These are phyloP conservation scores for Chaenocephalus aceratus DNA, from an alignment of 2,113 vertebrate species.

Conservation along the genomic window DNA sequence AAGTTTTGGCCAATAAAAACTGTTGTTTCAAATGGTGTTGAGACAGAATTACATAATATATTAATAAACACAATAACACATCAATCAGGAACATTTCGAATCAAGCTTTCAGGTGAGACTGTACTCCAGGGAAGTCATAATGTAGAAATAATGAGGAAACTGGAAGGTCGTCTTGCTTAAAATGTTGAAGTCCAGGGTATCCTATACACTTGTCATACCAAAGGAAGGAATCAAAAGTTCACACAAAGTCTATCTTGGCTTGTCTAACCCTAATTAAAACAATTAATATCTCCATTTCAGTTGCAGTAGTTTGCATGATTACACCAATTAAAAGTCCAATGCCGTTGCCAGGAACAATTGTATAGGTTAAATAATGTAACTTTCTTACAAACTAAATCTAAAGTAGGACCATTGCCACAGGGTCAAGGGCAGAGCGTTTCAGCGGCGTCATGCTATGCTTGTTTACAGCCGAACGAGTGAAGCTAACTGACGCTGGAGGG, in stretches of 20 bases:
- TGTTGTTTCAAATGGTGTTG: not conserved
- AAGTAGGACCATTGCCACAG: not conserved
- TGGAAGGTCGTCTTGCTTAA: slow-evolving; percentile 12
- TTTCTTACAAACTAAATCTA: not conserved
- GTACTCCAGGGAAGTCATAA: not conserved
- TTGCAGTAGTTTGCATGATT: not conserved
- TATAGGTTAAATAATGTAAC: not conserved
- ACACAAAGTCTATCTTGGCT: not conserved
- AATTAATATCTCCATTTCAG: not conserved
- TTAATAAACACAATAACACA: not conserved
- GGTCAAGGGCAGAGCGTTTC: slow-evolving; percentile 6
- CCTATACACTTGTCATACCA: not conserved
- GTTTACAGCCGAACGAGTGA: slow-evolving; percentile 34
- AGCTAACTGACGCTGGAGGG: slow-evolving; percentile 31
- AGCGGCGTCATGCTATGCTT: slow-evolving; percentile 22
- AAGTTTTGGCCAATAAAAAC: too few species aligned
- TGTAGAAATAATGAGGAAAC: not conserved
- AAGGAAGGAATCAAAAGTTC: slow-evolving; percentile 3
- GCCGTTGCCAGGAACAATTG: not conserved
- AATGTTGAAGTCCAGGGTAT: not conserved
- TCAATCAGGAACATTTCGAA: slow-evolving; percentile 1
- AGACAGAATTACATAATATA: not conserved
- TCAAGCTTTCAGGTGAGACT: not conserved
- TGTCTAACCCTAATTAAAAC: too few species aligned
- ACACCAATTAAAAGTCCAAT: not conserved